Base-by-base conservation (phyloP, 2,888 invertebrate species). In the Metopia argyrocephala region DNA sequence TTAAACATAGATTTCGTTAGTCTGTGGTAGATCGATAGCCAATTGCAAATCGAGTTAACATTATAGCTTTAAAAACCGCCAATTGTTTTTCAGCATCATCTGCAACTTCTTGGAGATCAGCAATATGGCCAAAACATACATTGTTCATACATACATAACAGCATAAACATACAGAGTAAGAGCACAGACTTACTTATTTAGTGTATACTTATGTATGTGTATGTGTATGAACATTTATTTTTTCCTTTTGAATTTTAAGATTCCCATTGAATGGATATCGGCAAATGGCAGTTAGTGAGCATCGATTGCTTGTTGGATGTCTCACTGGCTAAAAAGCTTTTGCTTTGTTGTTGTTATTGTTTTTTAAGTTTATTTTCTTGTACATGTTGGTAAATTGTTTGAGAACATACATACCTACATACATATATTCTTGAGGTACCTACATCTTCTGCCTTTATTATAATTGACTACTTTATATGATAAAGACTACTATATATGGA, bases 221-320 rank as follows among this genome's bases (percentile, higher is more conserved):
- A 48, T 48, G 18, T 48, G 31, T 38, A 15, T 38, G 18, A 28
- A 64, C 18, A 64, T 25, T 46, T 50, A n/a, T n/a, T n/a, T n/a
- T n/a, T n/a, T n/a, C n/a, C n/a, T n/a, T 50, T 23, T 65, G 21
- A n/a, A 31, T 23, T 23, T n/a, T 57, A 38, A 18, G 57, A 52
- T 54, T 64, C n/a, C n/a, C 38, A 76, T 69, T 76, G 69, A 76
- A 64, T 76, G 48, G 69, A n/a, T 62, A 69, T 76, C 69, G 76
- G 69, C 76, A 69, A 62, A 64, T 64, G 54, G 61, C 52, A 75
- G 66, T 66, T 66, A 68, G 66, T 66, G 50, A 68, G 50, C 50
- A 7, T 31, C 5, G 31, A 21, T 66, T 31, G 65, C 28, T 62
- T 23, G 28, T 18, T 69, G 74, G 9, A 23, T 74, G 56, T 31